Percentiles rank a stretch among this genome's conserved stretches.
phyloP scores from a whole-genome alignment of 2,888 invertebrate genomes.

The Seira musarum region DNA sequence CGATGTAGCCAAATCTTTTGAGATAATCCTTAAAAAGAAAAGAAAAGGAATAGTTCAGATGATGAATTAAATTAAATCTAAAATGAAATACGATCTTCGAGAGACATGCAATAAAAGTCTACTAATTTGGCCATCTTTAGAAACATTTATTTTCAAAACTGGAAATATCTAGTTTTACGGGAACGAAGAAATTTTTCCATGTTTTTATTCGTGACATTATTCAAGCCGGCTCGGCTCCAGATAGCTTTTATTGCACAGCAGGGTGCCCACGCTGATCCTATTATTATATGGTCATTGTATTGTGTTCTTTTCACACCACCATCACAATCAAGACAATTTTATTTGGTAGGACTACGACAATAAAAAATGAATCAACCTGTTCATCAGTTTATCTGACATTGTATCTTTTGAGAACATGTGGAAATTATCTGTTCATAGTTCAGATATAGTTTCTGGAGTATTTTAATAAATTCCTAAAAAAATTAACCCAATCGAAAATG shows the following conservation, averaged over 20 bases:
- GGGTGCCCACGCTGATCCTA: neutral
- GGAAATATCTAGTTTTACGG: neutral
- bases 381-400: too few species aligned
- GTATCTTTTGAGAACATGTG: neutral
- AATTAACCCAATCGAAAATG: too few species aligned
- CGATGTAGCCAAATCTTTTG: slow-evolving; percentile 65
- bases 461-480: neutral
- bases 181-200: neutral
- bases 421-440: neutral
- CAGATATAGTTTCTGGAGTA: neutral
- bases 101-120: neutral
- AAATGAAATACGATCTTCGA: neutral
- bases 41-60: neutral
- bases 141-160: neutral
- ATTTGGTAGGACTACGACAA: neutral
- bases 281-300: too few species aligned
- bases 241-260: neutral
- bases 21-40: slow-evolving; percentile 60
- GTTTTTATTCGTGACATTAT: too few species aligned
- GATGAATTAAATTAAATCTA: neutral
- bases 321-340: neutral
- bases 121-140: neutral
- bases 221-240: too few species aligned
- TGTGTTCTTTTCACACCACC: too few species aligned
- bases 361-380: neutral